Evolutionary conservation across 2,888 invertebrate species (phyloP).

Genomic region (Pristionchus entomophagus): DNA sequence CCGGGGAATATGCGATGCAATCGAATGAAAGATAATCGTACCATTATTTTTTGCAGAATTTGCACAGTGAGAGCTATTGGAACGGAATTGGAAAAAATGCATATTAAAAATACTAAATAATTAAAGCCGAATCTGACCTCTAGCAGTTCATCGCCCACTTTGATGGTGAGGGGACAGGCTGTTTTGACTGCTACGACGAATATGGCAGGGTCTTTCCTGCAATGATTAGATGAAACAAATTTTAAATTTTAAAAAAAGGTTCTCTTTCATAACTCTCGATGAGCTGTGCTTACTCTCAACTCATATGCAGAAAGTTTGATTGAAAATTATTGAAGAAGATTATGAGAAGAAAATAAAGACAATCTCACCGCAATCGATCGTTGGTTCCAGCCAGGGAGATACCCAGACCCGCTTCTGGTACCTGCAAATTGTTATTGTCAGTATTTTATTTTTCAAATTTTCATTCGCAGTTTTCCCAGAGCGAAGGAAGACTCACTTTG

Average conservation of each 20-base stretch:
- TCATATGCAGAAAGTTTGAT: too few relatives aligned
- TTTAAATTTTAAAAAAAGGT: too few relatives aligned
- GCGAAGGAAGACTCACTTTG: background rate
- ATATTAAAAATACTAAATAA: background rate
- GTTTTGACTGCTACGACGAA: constrained; percentile 96
- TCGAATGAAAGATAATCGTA: too few relatives aligned
- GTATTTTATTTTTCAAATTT: constrained; percentile 70
- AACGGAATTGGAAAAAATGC: too few relatives aligned
- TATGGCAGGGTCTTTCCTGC: constrained; percentile 81
- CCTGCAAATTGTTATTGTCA: constrained; percentile 68
- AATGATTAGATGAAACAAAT: too few relatives aligned
- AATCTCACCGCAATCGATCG: constrained; percentile 82
- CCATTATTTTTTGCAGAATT: too few relatives aligned
- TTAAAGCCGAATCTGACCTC: constrained; percentile 82
- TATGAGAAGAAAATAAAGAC: background rate
- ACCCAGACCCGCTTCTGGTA: constrained; percentile 87
- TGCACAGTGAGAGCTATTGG: too few relatives aligned
- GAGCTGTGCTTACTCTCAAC: background rate
- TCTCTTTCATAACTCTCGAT: constrained; percentile 54
- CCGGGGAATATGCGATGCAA: too few relatives aligned
- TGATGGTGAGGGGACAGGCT: constrained; percentile 85
- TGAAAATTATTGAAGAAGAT: too few relatives aligned
- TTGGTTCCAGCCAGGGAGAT: constrained; percentile 94
- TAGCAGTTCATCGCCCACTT: constrained; percentile 93
- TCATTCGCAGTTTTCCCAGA: too few relatives aligned